These are phyloP conservation scores for Pseudorhiza aurosa DNA, from an alignment of 30 jellyfish, hydroid and myxozoan genomes.

Conservation along the genomic window DNA sequence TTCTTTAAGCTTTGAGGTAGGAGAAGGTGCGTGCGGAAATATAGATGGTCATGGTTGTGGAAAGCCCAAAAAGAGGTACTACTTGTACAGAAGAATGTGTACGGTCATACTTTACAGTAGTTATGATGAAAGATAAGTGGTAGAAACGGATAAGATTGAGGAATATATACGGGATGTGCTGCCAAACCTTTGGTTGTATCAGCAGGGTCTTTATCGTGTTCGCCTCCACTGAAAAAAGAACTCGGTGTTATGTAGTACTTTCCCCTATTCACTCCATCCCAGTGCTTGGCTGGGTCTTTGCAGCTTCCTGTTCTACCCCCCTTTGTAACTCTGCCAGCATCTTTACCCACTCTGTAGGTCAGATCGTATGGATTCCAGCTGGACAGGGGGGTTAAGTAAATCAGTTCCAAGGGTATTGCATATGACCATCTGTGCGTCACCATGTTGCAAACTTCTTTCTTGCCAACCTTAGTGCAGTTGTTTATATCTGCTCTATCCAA, in stretches of 20 bases:
- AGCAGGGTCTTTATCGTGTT: constrained; percentile 54
- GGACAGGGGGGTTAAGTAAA: constrained; percentile 76
- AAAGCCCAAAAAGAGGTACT: too few species aligned
- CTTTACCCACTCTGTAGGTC: constrained; percentile 20
- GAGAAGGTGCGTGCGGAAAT: too few species aligned
- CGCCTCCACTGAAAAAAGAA: constrained; percentile 62
- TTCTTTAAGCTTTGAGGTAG: too few species aligned
- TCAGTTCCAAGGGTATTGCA: constrained; percentile 83
- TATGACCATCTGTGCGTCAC: constrained; percentile 67
- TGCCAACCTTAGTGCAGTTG: constrained; percentile 8
- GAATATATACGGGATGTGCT: too few species aligned
- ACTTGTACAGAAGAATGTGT: too few species aligned
- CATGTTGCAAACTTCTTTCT: constrained; percentile 41
- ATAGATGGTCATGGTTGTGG: too few species aligned
- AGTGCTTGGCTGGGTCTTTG: constrained; percentile 29
- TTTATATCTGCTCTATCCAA: constrained; percentile 11
- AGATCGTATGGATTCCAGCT: constrained; percentile 80
- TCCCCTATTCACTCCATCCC: constrained; percentile 69
- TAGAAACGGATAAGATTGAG: too few species aligned
- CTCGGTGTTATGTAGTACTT: constrained; percentile 73
- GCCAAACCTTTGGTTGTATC: constrained; percentile 42
- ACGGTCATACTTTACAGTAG: too few species aligned
- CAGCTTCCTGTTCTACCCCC: constrained; percentile 82
- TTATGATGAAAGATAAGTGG: too few species aligned
- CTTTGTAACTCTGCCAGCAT: constrained; percentile 33